These are phyloP conservation scores for Proctacanthus coquilletti DNA, from an alignment of 1,140 invertebrate species.

Conservation along the genomic window DNA sequence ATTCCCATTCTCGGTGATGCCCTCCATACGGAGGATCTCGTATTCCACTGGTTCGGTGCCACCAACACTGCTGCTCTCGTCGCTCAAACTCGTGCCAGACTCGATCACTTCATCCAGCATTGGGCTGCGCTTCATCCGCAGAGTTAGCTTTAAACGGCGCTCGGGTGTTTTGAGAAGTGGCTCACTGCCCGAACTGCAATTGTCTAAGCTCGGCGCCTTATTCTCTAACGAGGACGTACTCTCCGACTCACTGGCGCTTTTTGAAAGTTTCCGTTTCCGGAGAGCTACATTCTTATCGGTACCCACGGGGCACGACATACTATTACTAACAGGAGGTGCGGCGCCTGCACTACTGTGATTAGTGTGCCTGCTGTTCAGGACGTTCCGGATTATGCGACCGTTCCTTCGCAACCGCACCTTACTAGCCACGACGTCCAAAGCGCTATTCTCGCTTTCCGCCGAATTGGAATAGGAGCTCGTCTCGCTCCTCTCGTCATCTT, in stretches of 20 bases:
- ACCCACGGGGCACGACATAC: neutral
- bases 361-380: slow-evolving; percentile 12
- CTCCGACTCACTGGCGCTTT: slow-evolving; percentile 16
- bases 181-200: slow-evolving; percentile 6
- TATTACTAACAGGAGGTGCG: slow-evolving; percentile 18
- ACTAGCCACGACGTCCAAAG: no score
- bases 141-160: slow-evolving; percentile 57
- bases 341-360: slow-evolving; percentile 17
- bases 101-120: slow-evolving; percentile 72
- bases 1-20: slow-evolving; percentile 43
- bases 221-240: slow-evolving; percentile 31
- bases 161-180: slow-evolving; percentile 32
- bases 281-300: slow-evolving; percentile 2
- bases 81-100: slow-evolving; percentile 54
- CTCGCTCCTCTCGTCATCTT: neutral
- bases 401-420: no score
- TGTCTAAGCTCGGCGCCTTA: slow-evolving; percentile 18
- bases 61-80: slow-evolving; percentile 21
- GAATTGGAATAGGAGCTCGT: no score
- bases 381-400: no score
- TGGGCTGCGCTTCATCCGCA: slow-evolving; percentile 73
- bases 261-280: slow-evolving; percentile 10
- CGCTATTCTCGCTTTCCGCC: no score
- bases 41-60: slow-evolving; percentile 40
- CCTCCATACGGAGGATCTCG: slow-evolving; percentile 67